Base-by-base conservation (phyloP, 2,797 vertebrate species). In the Stomatorhinus walkeri region DNA sequence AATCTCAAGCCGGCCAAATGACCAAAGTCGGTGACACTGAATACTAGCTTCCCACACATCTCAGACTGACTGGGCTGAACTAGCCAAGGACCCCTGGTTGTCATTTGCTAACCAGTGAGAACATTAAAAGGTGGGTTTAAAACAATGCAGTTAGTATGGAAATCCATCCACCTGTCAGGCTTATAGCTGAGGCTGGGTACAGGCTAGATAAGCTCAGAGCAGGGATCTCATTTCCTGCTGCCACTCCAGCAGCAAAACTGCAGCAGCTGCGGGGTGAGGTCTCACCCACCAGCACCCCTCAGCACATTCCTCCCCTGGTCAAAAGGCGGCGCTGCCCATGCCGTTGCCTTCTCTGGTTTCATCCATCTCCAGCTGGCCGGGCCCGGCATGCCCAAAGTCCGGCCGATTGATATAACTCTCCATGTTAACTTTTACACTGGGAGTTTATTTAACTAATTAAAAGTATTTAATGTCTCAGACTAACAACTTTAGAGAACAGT, bases 181-280 rank as follows among this genome's bases (percentile, higher is more conserved):
- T 14, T 24, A 16, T 64, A 32, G 54, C 8, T 32, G 76, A 56
- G 40, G 14, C 10, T 51, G 40, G 88, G 36, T 54, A 32, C 9
- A 19, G 56, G 12, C 24, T 90, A 89, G 51, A 91, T 91, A 91
- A 92, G 91, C 90, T 91, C 88, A 90, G 89, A 88, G 91, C 89
- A 90, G 43, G 89, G 93, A 93, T 91, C 90, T 88, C 89, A 91
- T 95, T 92, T 93, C 91, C 89, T 88, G 89, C 87, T 92, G 85
- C 49, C 54, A 9, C 22, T 90, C 56, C 89, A 92, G 90, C 68
- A 92, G 90, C 79, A 88, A 91, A 91, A 92, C 93, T 86, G 93
- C 90, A 91, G 89, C 91, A 94, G 93, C 93, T 94, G 94, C 93
- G 91, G 93, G 91, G 92, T 90, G 92, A 52, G 89, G 76, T 88